phyloP scores from a whole-genome alignment of 2,113 vertebrate species.

The Paracyprichromis sp. region DNA sequence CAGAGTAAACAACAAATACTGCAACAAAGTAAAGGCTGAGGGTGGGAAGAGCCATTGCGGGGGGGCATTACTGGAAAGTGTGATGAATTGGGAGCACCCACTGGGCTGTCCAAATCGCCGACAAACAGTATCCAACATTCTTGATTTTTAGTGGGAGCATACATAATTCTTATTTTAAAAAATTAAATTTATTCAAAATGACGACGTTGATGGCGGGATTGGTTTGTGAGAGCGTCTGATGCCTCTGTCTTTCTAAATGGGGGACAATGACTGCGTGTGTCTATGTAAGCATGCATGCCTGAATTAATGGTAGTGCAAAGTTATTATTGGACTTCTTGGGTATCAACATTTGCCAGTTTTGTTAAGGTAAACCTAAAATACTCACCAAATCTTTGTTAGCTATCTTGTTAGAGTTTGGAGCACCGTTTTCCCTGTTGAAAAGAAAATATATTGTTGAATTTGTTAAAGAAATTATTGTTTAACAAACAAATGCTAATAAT shows the following conservation, averaged over 20 bases:
- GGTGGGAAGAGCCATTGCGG: fast-evolving
- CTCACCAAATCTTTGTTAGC: constrained; percentile 43
- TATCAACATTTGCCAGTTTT: not conserved
- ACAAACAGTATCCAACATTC: fast-evolving
- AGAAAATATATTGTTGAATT: not conserved
- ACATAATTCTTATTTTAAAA: not conserved
- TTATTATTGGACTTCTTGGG: not conserved
- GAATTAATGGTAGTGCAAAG: not conserved
- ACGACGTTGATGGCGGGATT: not conserved
- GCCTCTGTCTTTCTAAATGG: not conserved
- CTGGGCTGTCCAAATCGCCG: not conserved
- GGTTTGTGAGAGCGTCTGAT: fast-evolving
- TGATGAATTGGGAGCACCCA: not conserved
- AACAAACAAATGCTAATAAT: not conserved
- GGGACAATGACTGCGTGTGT: not conserved
- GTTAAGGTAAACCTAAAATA: not conserved
- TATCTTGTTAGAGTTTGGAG: not conserved
- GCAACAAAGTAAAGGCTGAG: not conserved
- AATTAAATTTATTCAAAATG: fast-evolving
- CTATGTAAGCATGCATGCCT: not conserved
- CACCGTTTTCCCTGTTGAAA: not conserved
- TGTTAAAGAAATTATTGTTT: not conserved
- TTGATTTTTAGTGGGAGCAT: not conserved
- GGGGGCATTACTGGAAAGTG: not conserved
- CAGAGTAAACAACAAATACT: not conserved